Evolutionary conservation across 1,140 invertebrate genomes (phyloP), one percentile per base, ranked within the genome.

Genomic region (Pantala flavescens): DNA sequence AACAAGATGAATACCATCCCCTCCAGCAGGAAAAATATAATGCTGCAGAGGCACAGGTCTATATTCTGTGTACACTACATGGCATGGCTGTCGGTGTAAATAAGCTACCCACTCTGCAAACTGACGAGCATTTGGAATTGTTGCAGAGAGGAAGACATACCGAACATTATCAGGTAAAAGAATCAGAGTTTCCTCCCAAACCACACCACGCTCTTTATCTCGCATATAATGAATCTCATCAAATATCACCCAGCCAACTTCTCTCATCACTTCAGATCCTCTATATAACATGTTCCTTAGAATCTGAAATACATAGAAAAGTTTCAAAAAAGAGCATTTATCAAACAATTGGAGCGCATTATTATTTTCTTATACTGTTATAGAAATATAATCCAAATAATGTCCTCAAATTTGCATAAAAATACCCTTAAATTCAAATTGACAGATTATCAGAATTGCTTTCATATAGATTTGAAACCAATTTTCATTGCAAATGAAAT

Each of bases 181-280:
- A 81, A 99, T 99, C 21, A 99, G 88, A 0, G 98, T 98, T 86
- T 99, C 98, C 87, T 98, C 97, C 98, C 98, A 99, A 5, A 98
- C 98, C 23, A 99, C 97, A 71, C 98, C 98, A 83, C 98, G 87
- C 83, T 99, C 97, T 85, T 98, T 98, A 80, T 99, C 97, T 81
- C 98, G 86, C 98, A 99, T 99, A 82, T 99, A 99, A 85, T 99
- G 98, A 81, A 99, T 99, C 86, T 99, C 98, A 84, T 99, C 98
- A 86, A 99, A 99, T 73, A 99, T 87, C 12, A 99, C 98, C 98
- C 98, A 99, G 71, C 96, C 98, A 7, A 99, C 96, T 88, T 99
- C 98, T 78, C 97, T 86, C 91, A 98, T 99, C 12, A 97, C 84
- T 85, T 99, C 97, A 55, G 96, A 98, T 74, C 98, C 98, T 82